Base-by-base conservation (phyloP, 1,140 invertebrate genomes). In the Zaprionus kolodkinae region DNA sequence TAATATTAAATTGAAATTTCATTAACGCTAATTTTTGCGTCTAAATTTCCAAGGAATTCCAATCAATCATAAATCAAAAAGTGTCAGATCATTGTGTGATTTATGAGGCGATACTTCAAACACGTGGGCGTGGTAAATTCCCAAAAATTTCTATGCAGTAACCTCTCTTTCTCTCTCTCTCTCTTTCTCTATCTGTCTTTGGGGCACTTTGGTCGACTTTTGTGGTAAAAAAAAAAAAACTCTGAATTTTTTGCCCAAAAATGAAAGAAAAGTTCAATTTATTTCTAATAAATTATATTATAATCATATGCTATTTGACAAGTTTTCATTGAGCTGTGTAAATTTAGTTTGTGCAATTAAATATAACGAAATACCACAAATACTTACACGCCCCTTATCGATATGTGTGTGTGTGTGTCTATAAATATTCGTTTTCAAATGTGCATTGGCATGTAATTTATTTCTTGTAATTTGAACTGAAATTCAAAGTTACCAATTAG, bases 391-490 rank as follows among this genome's bases (percentile, higher is more conserved):
- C 3, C 27, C 27, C 27, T 30, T 2, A 1, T 30, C 3, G 1
- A 30, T 30, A 3, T 30, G 6, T 30, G 27, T 30, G 6, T 30
- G 6, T 0, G 45, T 21, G 17, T 25, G 21, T 12, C 17, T 5
- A 50, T 17, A 21, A 50, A 36, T 33, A 21, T 54, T 30, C 21
- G 27, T 30, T 56, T n/a, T 17, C 27, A 50, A 61, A 48, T 57
- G 61, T 57, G 61, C 76, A 70, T 54, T 78, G 56, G 57, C 65
- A 12, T 71, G 60, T 80, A 72, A 87, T 81, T 84, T 84, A 88
- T 78, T 80, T 71, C 80, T 65, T 65, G 52, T 54, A 73, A 52
- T 33, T 52, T 25, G 25, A 65, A 21, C 2, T 40, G 35, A 27
- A 36, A 63, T 6, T 15, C 50, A 30, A 59, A 59, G 5, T 9